Conservation (phyloP, 2,113 vertebrate species). For the Bufo gargarizans region DNA sequence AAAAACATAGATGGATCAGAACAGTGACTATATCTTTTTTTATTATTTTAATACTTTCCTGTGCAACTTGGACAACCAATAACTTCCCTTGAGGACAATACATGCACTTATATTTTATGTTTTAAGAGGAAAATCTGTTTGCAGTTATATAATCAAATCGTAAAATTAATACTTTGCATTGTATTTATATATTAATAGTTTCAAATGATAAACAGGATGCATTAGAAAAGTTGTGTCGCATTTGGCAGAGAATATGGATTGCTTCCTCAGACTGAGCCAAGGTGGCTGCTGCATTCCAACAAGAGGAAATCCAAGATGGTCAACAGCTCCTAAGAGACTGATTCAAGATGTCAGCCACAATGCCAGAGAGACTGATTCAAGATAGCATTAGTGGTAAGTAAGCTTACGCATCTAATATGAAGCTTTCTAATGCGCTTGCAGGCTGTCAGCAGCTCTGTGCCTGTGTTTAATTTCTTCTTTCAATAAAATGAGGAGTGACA, state of each 20-base stretch:
- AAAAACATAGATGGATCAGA: too few species aligned
- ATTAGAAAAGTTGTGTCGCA: neutral
- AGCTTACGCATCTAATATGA: conserved; percentile 52
- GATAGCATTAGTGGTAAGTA: conserved; percentile 57
- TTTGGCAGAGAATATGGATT: neutral
- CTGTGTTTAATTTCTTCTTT: conserved; percentile 66
- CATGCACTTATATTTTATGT: too few species aligned
- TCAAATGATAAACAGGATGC: neutral
- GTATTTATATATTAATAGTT: neutral
- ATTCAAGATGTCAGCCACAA: conserved; percentile 56
- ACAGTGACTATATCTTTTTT: too few species aligned
- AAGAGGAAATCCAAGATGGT: conserved; percentile 51
- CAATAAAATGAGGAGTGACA: conserved; percentile 57
- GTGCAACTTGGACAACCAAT: too few species aligned
- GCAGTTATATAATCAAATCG: too few species aligned
- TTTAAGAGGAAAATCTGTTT: too few species aligned
- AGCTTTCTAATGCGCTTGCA: conserved; percentile 54
- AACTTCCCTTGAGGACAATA: too few species aligned
- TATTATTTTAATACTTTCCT: too few species aligned
- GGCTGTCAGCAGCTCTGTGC: conserved; percentile 64
- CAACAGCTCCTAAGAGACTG: conserved; percentile 51
- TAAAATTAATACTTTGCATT: neutral
- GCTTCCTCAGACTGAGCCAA: conserved; percentile 14
- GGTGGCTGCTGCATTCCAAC: conserved; percentile 53
- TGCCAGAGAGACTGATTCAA: conserved; percentile 53